A percentile compares a stretch with the other conserved stretches of the same genome.
Evolutionary conservation across 2,113 vertebrate species (phyloP).

Genomic region (Sebastes fasciatus): DNA sequence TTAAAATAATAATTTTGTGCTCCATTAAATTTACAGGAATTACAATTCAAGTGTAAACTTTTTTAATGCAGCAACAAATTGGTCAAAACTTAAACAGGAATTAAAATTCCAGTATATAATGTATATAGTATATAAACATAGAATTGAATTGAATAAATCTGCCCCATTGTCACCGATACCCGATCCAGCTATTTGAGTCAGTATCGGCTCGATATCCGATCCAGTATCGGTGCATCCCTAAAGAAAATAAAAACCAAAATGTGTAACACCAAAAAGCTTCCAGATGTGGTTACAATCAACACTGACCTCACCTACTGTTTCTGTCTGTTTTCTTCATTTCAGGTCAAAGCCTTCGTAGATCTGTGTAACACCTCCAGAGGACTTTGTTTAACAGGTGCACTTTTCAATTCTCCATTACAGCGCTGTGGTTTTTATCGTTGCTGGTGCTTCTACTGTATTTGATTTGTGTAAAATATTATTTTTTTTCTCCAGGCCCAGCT

Average conservation of each 20-base stretch:
- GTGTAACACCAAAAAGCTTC: not conserved
- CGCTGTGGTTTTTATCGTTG: not conserved
- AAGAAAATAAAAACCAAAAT: not conserved
- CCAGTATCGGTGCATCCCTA: no score
- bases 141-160: no score
- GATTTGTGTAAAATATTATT: not conserved
- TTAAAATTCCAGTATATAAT: no score
- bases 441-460: not conserved
- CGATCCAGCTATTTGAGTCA: no score
- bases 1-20: no score
- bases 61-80: no score
- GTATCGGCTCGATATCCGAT: no score
- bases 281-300: not conserved
- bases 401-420: not conserved
- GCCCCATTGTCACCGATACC: no score
- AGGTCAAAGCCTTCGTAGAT: slow-evolving; percentile 89
- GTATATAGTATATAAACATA: no score
- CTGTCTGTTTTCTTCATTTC: slow-evolving; percentile 30
- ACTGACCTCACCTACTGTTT: not conserved
- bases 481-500: slow-evolving; percentile 83
- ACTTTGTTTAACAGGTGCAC: slow-evolving; percentile 90
- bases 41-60: no score
- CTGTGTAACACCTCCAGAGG: slow-evolving; percentile 91
- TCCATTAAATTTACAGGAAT: no score
- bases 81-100: no score